Conservation (phyloP, 30 jellyfish, hydroid and myxozoan species). For the Aurelia aurita region DNA sequence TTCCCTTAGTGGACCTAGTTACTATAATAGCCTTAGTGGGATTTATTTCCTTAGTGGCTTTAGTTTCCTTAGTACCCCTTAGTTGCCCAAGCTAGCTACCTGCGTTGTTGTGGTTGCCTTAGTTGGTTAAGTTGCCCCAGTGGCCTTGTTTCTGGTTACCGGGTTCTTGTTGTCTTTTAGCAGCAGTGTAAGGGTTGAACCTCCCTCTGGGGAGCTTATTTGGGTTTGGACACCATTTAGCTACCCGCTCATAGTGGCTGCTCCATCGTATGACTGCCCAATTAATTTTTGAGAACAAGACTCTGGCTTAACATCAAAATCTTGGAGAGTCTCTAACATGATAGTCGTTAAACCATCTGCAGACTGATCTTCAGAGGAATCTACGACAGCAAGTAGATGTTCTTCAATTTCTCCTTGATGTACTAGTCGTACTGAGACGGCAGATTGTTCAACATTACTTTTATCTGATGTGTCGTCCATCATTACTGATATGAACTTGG, state of each 20-base stretch:
- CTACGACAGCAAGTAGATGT: constrained; percentile 8
- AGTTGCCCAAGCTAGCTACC: too few relatives aligned
- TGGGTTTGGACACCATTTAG: constrained; percentile 6
- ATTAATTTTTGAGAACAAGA: constrained; percentile 1
- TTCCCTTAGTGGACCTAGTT: too few relatives aligned
- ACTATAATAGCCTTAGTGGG: too few relatives aligned
- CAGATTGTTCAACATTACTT: constrained; percentile 30
- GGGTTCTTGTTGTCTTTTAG: too few relatives aligned
- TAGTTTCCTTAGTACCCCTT: too few relatives aligned
- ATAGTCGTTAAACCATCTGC: constrained; percentile 29
- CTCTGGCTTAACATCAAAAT: neutral
- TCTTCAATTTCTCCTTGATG: constrained; percentile 37
- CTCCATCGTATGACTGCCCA: constrained; percentile 60
- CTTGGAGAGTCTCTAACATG: constrained; percentile 4
- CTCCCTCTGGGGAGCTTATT: too few relatives aligned
- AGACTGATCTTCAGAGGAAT: constrained; percentile 3
- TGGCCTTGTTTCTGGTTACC: too few relatives aligned
- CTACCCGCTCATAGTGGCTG: constrained; percentile 30
- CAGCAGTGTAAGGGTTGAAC: too few relatives aligned
- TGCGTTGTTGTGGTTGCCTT: too few relatives aligned
- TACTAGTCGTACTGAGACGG: constrained; percentile 16
- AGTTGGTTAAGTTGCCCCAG: too few relatives aligned
- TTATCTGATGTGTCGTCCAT: constrained; percentile 8
- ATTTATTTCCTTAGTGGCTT: too few relatives aligned
- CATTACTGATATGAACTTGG: constrained; percentile 19